Evolutionary conservation across 1,140 invertebrate species (phyloP), one percentile per base, ranked within the genome.

Genomic region (Apis mellifera): DNA sequence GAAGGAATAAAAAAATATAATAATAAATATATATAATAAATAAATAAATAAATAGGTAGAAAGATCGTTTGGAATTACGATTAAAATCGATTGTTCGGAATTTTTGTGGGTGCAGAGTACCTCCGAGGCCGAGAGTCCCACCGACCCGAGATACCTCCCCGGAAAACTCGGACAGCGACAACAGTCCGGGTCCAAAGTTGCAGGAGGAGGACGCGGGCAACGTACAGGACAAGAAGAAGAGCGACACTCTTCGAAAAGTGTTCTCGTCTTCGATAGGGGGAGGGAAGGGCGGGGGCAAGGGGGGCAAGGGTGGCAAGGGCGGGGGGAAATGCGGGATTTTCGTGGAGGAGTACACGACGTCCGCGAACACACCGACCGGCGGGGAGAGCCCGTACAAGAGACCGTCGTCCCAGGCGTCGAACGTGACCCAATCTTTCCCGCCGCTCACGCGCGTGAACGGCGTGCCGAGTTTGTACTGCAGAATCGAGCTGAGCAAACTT

Each of bases 201-300:
- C 95, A 95, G 83, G 94, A 95, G 32, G 95, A 96, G 62, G 90
- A 92, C 11, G 94, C 94, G 32, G 94, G 94, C 7, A 94, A 95
- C 15, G 94, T 95, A 0, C 95, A 95, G 78, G 96, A 97, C 89
- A 96, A 96, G 84, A 97, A 97, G 90, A 97, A 97, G 91, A 96
- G 94, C 84, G 95, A 95, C 81, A 96, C 96, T 0, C 88, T 97
- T 50, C 93, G 95, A 7, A 96, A 96, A 86, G 90, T 97, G 19
- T 97, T 97, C 89, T 95, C 94, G 0, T 91, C 91, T 19, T 93
- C 94, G 5, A 95, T 95, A 78, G 93, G 94, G 60, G 95, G 95
- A 57, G 94, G 92, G 3, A 95, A 95, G 85, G 93, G 95, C 79
- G 96, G 96, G 21, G 95, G 95, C 0, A 95, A 95, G 83, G 95